phyloP scores from a whole-genome alignment of 92 coral and sea anemone species.

The Muricea muricata region DNA sequence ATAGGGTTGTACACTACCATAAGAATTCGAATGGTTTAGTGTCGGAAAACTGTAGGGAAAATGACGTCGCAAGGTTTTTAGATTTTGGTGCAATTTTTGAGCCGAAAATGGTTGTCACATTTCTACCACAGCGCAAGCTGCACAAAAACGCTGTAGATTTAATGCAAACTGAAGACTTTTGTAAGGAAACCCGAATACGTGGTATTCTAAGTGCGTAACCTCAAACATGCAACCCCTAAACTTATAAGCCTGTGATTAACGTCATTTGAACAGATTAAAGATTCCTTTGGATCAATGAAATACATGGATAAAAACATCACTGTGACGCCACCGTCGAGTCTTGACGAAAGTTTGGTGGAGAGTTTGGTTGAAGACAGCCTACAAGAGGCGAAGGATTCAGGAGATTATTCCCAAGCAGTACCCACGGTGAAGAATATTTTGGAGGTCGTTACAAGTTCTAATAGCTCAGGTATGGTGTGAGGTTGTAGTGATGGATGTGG shows the following conservation, averaged over 20 bases:
- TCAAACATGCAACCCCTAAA: too few relatives aligned
- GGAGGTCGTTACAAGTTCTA: not conserved
- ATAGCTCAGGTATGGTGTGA: not conserved
- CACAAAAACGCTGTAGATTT: too few relatives aligned
- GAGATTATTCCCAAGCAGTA: conserved; percentile 42
- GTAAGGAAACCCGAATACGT: not conserved
- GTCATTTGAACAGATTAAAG: conserved; percentile 3
- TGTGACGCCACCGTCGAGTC: conserved; percentile 18
- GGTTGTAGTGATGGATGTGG: too few relatives aligned
- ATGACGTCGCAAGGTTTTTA: too few relatives aligned
- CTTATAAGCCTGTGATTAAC: too few relatives aligned
- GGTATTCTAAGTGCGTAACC: too few relatives aligned
- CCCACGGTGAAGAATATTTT: conserved; percentile 35
- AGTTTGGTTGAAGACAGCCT: conserved; percentile 1
- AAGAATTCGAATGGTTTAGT: too few relatives aligned
- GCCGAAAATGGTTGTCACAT: too few relatives aligned
- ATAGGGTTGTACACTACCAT: too few relatives aligned
- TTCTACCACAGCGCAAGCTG: too few relatives aligned
- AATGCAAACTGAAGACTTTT: not conserved
- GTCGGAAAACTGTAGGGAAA: too few relatives aligned
- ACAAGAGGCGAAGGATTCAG: conserved; percentile 19
- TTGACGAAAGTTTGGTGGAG: not conserved
- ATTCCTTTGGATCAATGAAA: conserved; percentile 56
- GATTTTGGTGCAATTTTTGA: too few relatives aligned
- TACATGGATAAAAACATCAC: conserved; percentile 46